These are phyloP conservation scores for Piliocolobus tephrosceles DNA, from an alignment of 2,113 vertebrate species.

Conservation along the genomic window DNA sequence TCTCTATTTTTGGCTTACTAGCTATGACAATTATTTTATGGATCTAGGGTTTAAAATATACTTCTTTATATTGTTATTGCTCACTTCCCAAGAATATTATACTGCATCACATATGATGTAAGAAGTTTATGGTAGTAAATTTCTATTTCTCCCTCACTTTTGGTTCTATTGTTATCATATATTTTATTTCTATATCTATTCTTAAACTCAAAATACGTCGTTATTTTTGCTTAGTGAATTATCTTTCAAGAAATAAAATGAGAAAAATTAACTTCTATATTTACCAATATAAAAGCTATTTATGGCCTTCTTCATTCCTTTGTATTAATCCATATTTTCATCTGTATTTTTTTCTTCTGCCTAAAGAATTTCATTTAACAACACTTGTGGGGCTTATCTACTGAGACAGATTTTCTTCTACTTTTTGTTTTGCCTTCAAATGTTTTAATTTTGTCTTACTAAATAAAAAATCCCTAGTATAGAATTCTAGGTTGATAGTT, in stretches of 20 bases:
- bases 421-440: not conserved
- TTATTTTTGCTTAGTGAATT: not conserved
- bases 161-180: not conserved
- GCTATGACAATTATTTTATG: not conserved
- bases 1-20: not conserved
- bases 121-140: not conserved
- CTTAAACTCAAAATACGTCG: not conserved
- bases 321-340: not conserved
- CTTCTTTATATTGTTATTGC: not conserved
- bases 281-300: not conserved
- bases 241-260: not conserved
- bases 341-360: not conserved
- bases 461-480: not conserved
- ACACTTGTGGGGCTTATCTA: not conserved
- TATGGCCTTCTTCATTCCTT: not conserved
- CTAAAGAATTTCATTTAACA: not conserved
- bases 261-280: not conserved
- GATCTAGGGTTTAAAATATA: not conserved
- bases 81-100: not conserved
- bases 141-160: not conserved
- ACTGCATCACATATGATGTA: not conserved
- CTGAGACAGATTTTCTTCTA: not conserved
- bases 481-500: not conserved
- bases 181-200: not conserved
- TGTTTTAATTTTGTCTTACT: not conserved